Base-by-base conservation (phyloP, 2,888 invertebrate species). In the Platycheirus albimanus region DNA sequence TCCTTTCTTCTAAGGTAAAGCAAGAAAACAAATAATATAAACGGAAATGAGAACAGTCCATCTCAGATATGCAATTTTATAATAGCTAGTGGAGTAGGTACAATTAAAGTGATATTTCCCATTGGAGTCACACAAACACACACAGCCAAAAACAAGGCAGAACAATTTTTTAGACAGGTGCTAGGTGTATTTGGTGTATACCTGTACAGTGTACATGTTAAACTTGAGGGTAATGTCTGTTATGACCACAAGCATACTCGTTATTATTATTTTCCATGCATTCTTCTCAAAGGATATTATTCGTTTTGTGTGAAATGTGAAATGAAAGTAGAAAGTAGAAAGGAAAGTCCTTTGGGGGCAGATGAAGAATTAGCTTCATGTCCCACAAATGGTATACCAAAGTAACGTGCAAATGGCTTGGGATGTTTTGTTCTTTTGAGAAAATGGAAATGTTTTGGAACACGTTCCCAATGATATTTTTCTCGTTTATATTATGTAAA, bases 41-140 rank as follows among this genome's bases (percentile, higher is more conserved):
- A 7, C 15, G 15, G 7, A 63, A 54, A 72, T 56, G 47, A 24
- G n/a, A 28, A 28, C 33, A 3, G 36, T 47, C 8, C n/a, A n/a
- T 41, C 47, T 13, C n/a, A 56, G 8, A 47, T 17, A 49, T 10
- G 38, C 74, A 74, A 49, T 66, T 56, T 20, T 41, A 41, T 49
- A 56, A 74, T 49, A 47, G 19, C n/a, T 3, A 28, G 19, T 20
- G 0, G n/a, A 33, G 19, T n/a, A n/a, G n/a, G n/a, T 19, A 38
- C 38, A 56, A 19, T 56, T 38, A 56, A 52, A 52, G 38, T 38
- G 19, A 19, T 56, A 56, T 13, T 38, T 20, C 13, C 36, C 54
- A 13, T 38, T 13, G 13, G 13, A 38, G 8, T 36, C 6, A 24
- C 24, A 30, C 15, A 17, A 19, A 17, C 17, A n/a, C n/a, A n/a